Evolutionary conservation across 2,888 invertebrate species (phyloP), one percentile per base, ranked within the genome.

Genomic region (Diaphora mendica): DNA sequence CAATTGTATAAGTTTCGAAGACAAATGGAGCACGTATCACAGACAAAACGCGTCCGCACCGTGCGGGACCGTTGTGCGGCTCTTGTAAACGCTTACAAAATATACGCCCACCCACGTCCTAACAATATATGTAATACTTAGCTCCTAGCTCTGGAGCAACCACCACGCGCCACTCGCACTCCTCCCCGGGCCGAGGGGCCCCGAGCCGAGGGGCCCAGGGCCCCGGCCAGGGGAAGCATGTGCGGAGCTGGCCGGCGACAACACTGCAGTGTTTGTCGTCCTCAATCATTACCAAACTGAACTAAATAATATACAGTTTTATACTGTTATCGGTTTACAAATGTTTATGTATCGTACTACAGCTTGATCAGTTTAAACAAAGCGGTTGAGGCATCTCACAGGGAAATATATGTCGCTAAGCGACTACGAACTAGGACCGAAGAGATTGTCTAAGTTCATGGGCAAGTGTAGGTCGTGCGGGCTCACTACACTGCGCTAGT

Each of bases 11-110:
- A 71, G 59, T 42, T 68, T 35, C 71, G 80, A 86, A 85, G 82
- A 84, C 81, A 75, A 82, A 72, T 75, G 72, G 69, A 77, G 82
- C 68, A 59, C 73, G 79, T 82, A 84, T 85, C 86, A 86, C 86
- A 86, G 85, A 82, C 70, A 64, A 55, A 70, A 44, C 64, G 67
- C 74, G 74, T 69, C 51, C 75, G 68, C 81, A 70, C 69, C 55
- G 65, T 44, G 67, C 42, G 39, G 68, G 55, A 66, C 74, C 51
- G 62, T 26, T 65, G 73, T 39, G 35, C 65, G 69, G 73, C 71
- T 59, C 42, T 17, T 76, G 77, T 77, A 85, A 77, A 82, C 71
- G 67, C 64, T 75, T 79, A 77, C 62, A 77, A 85, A 85, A 85
- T 82, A 79, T 78, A 77, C 59, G 67, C 64, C 62, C 76, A 77